Percentiles rank a stretch among this genome's conserved stretches.
Conservation (phyloP, 2,888 invertebrate genomes). For the Cephus pulcher region DNA sequence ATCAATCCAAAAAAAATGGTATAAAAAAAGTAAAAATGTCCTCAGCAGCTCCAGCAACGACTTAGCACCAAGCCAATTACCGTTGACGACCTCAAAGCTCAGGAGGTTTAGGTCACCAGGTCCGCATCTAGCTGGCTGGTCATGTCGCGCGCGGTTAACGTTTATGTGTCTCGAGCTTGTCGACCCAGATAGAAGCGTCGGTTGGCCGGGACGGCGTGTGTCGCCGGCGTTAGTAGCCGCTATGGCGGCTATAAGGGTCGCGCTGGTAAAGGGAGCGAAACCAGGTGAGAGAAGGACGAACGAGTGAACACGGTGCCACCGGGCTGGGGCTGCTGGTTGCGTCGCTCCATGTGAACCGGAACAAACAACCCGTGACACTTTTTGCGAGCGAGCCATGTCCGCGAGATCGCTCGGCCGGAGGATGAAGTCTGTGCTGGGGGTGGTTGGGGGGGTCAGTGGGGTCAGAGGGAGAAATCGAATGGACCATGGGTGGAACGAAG, state of each 20-base stretch:
- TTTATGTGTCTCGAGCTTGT: slow-evolving; percentile 36
- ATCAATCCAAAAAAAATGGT: too few relatives aligned
- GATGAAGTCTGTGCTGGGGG: background rate
- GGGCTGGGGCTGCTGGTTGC: background rate
- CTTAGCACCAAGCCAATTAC: background rate
- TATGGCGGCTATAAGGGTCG: background rate
- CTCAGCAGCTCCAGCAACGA: background rate
- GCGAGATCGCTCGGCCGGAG: background rate
- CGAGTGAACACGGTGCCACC: background rate
- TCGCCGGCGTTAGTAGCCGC: background rate
- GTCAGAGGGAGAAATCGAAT: background rate
- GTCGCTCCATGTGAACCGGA: slow-evolving; percentile 28
- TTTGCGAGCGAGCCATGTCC: background rate
- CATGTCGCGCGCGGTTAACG: slow-evolving; percentile 33
- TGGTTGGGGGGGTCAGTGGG: background rate
- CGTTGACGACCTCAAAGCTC: background rate
- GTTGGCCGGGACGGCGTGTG: slow-evolving; percentile 25
- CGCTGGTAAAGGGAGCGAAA: background rate
- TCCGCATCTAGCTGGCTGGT: background rate
- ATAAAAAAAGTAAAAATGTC: background rate
- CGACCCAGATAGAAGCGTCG: slow-evolving; percentile 35
- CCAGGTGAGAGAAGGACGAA: background rate
- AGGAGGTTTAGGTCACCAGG: background rate
- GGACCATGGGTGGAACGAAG: too few relatives aligned
- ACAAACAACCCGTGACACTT: slow-evolving; percentile 26